These are phyloP conservation scores for Dexiosoma caninum DNA, from an alignment of 2,888 invertebrate genomes.

Conservation along the genomic window DNA sequence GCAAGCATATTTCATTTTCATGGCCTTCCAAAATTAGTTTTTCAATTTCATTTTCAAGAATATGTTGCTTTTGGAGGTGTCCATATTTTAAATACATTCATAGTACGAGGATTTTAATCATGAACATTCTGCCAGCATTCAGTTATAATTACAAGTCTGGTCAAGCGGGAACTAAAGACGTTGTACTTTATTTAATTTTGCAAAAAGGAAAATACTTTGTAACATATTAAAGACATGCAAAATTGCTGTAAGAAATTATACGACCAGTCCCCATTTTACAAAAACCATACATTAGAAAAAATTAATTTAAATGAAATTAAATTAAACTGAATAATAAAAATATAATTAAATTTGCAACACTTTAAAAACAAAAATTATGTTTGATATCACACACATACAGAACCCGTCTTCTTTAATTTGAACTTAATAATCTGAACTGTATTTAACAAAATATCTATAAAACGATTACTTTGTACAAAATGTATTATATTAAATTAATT, in stretches of 20 bases:
- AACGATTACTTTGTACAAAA: conserved; percentile 75
- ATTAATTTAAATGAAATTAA: too few species aligned
- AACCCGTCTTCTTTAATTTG: conserved; percentile 28
- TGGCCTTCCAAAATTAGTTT: too few species aligned
- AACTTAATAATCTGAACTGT: conserved; percentile 19
- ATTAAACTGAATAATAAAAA: too few species aligned
- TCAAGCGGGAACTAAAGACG: neutral
- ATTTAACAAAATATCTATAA: conserved; percentile 42
- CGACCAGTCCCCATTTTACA: neutral
- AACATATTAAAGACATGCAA: neutral
- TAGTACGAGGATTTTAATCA: too few species aligned
- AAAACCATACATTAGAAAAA: neutral
- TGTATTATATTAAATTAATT: conserved; percentile 74
- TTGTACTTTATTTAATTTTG: neutral
- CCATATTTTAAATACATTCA: too few species aligned
- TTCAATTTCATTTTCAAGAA: too few species aligned
- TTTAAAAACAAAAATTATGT: neutral
- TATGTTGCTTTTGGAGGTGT: too few species aligned
- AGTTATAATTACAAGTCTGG: neutral
- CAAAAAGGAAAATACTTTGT: neutral
- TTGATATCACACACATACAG: neutral
- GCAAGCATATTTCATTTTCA: too few species aligned
- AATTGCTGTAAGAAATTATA: conserved; percentile 19
- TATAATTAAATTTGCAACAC: neutral
- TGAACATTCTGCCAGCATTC: too few species aligned